Evolutionary conservation across 2,888 invertebrate genomes (phyloP).

Genomic region (Cetonia aurata): DNA sequence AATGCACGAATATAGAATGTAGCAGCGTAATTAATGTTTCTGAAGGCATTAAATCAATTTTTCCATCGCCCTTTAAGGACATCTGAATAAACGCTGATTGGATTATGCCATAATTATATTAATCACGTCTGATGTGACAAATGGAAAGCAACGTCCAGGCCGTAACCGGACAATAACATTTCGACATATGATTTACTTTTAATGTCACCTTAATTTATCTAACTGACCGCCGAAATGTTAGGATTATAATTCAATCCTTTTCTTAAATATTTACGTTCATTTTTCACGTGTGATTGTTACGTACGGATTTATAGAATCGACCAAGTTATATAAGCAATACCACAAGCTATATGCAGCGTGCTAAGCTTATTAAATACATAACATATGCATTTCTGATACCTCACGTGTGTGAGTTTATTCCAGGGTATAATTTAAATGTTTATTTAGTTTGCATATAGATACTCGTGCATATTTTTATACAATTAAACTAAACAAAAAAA

Average conservation of each 20-base stretch:
- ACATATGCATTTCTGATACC: too few relatives aligned
- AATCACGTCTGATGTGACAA: slow-evolving; percentile 37
- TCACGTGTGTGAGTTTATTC: too few relatives aligned
- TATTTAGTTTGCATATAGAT: too few relatives aligned
- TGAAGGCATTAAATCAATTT: slow-evolving; percentile 34
- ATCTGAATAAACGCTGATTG: slow-evolving; percentile 38
- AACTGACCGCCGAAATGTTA: slow-evolving; percentile 15
- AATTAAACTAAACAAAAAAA: too few relatives aligned
- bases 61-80: slow-evolving; percentile 22
- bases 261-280: slow-evolving; percentile 41
- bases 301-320: neutral
- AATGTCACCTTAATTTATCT: slow-evolving; percentile 41
- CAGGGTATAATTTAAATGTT: too few relatives aligned
- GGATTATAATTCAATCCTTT: slow-evolving; percentile 40
- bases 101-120: slow-evolving; percentile 42
- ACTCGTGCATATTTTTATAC: too few relatives aligned
- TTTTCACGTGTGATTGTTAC: slow-evolving; percentile 32
- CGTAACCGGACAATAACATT: slow-evolving; percentile 34
- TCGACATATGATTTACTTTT: slow-evolving; percentile 40
- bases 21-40: neutral
- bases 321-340: slow-evolving; percentile 1
- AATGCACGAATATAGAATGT: neutral
- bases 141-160: slow-evolving; percentile 32
- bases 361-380: slow-evolving; percentile 14
- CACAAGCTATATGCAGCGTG: neutral